These are phyloP conservation scores for Ascaphus truei DNA, from an alignment of 2,113 vertebrate genomes.

Conservation along the genomic window DNA sequence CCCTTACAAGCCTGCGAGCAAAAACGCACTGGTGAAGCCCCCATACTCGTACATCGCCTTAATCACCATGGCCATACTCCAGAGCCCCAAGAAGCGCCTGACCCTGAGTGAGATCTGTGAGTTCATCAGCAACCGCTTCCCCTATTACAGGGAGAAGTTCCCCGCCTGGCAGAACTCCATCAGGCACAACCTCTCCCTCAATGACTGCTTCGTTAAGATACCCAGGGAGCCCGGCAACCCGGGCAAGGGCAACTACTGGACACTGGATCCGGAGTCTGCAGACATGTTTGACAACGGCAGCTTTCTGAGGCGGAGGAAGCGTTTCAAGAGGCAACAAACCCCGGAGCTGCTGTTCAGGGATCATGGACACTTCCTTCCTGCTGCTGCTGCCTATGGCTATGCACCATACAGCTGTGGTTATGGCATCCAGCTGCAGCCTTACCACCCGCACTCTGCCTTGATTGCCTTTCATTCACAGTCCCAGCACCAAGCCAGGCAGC, in stretches of 20 bases:
- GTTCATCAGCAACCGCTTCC: conserved; percentile 81
- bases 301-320: conserved; percentile 83
- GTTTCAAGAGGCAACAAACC: conserved; percentile 86
- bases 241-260: conserved; percentile 89
- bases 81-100: conserved; percentile 87
- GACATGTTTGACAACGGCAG: conserved; percentile 92
- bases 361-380: conserved; percentile 62
- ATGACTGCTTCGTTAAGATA: conserved; percentile 82
- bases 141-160: conserved; percentile 81
- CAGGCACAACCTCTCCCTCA: conserved; percentile 77
- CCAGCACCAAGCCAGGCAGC: conserved; percentile 41
- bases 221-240: conserved; percentile 85
- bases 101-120: conserved; percentile 87
- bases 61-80: conserved; percentile 92
- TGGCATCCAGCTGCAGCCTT: conserved; percentile 84
- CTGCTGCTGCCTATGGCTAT: conserved; percentile 71
- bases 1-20: conserved; percentile 63
- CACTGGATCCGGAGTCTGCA: conserved; percentile 83
- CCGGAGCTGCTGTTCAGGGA: conserved; percentile 72
- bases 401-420: conserved; percentile 79
- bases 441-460: conserved; percentile 79
- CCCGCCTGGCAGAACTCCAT: conserved; percentile 84
- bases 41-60: conserved; percentile 92
- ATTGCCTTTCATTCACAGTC: conserved; percentile 71
- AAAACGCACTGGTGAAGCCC: conserved; percentile 84